Conservation (phyloP, 2,888 invertebrate species). For the Myathropa florea region DNA sequence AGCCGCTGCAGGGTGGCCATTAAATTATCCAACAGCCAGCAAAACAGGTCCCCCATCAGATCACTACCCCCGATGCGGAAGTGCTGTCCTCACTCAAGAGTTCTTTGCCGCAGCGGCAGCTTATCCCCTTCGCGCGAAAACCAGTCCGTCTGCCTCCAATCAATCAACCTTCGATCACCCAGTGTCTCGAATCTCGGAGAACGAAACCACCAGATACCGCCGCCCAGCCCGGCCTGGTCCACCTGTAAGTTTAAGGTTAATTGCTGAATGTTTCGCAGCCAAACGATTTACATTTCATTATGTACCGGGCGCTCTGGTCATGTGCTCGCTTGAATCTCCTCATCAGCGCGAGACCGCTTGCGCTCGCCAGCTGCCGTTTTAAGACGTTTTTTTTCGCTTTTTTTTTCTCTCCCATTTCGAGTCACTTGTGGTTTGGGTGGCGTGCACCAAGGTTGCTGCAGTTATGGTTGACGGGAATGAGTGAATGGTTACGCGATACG, state of each 20-base stretch:
- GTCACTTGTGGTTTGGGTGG: conserved; percentile 19
- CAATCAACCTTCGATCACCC: conserved; percentile 22
- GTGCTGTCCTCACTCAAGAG: not conserved
- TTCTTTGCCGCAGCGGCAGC: not conserved
- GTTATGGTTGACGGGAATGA: conserved; percentile 24
- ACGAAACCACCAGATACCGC: conserved; percentile 35
- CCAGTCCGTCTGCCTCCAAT: conserved; percentile 1
- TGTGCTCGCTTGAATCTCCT: not conserved
- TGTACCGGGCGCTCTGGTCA: not conserved
- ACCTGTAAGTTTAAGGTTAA: conserved; percentile 63
- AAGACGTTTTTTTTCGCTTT: conserved; percentile 8
- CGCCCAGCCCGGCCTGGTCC: conserved; percentile 18
- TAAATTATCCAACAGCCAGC: not conserved
- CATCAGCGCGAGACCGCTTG: not conserved
- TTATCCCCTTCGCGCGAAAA: not conserved
- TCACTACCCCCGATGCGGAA: not conserved
- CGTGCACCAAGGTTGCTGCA: conserved; percentile 56
- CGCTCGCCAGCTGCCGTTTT: conserved; percentile 41
- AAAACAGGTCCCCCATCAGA: not conserved
- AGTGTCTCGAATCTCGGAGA: not conserved
- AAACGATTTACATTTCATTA: conserved; percentile 36
- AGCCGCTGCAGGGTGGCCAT: not conserved
- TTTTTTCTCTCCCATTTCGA: not conserved
- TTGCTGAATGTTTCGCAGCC: not conserved
- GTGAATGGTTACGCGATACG: conserved; percentile 56